These are phyloP conservation scores for Emydocephalus ijimae DNA, from an alignment of 2,113 vertebrate species.

Conservation along the genomic window DNA sequence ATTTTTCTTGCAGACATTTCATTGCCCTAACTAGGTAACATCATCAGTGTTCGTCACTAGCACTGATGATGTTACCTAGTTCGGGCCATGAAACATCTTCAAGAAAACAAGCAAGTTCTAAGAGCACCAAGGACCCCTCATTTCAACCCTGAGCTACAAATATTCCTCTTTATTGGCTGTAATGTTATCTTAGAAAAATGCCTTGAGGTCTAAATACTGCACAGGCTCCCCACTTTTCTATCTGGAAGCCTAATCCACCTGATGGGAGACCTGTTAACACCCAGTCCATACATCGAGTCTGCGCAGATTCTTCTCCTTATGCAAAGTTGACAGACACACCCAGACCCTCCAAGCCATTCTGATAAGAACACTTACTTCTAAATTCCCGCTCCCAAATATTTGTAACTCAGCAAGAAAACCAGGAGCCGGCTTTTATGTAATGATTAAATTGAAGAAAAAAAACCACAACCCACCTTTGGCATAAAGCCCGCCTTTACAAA, in stretches of 20 bases:
- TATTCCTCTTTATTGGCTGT: not conserved
- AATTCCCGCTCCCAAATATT: not conserved
- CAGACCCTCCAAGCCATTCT: not conserved
- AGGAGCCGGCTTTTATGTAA: not conserved
- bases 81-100: too few species aligned
- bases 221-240: not conserved
- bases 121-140: too few species aligned
- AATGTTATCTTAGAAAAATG: not conserved
- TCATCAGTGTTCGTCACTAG: too few species aligned
- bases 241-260: not conserved
- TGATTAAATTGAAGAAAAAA: not conserved
- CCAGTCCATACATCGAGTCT: not conserved
- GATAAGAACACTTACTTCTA: not conserved
- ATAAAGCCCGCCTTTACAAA: not conserved
- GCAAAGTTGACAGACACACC: not conserved
- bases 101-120: too few species aligned
- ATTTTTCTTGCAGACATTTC: too few species aligned
- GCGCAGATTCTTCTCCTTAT: not conserved
- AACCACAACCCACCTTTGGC: not conserved
- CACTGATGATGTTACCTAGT: too few species aligned
- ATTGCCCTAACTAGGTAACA: too few species aligned
- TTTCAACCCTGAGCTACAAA: too few species aligned
- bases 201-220: not conserved
- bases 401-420: not conserved
- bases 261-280: not conserved